phyloP scores from a whole-genome alignment of 1,140 invertebrate genomes.

The Pristionchus pacificus region DNA sequence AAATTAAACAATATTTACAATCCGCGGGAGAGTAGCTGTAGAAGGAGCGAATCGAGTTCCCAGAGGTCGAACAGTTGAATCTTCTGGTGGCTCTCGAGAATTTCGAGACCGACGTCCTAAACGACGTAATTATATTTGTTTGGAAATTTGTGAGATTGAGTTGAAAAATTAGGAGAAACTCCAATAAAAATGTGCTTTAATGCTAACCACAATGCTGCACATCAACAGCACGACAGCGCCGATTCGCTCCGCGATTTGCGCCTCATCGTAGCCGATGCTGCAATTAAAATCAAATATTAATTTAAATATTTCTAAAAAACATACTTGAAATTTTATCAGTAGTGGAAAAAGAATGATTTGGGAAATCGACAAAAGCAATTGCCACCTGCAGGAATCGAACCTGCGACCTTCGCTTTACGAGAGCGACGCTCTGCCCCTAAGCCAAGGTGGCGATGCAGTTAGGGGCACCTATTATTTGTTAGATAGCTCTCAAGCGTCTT shows the following conservation, averaged over 20 bases:
- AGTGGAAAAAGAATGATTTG: no score
- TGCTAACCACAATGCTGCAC: slow-evolving; percentile 31
- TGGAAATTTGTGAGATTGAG: not conserved
- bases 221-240: slow-evolving; percentile 39
- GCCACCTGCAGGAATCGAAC: slow-evolving; percentile 1
- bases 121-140: not conserved
- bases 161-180: not conserved
- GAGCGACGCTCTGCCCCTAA: slow-evolving; percentile 1
- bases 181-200: not conserved
- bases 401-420: slow-evolving; percentile 1
- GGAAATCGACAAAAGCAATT: not conserved
- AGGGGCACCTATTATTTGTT: no score
- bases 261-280: not conserved
- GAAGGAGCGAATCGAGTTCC: slow-evolving; percentile 35
- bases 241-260: slow-evolving; percentile 33
- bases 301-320: no score
- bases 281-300: no score
- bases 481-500: no score
- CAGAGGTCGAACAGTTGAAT: slow-evolving; percentile 43
- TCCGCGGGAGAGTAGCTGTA: slow-evolving; percentile 27
- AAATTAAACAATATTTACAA: no score
- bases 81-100: slow-evolving; percentile 36
- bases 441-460: slow-evolving; percentile 1
- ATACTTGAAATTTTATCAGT: no score
- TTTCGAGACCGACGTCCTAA: slow-evolving; percentile 19